Evolutionary conservation across 2,888 invertebrate genomes (phyloP), one percentile per base, ranked within the genome.

Genomic region (Poecilobothrus nobilitatus): DNA sequence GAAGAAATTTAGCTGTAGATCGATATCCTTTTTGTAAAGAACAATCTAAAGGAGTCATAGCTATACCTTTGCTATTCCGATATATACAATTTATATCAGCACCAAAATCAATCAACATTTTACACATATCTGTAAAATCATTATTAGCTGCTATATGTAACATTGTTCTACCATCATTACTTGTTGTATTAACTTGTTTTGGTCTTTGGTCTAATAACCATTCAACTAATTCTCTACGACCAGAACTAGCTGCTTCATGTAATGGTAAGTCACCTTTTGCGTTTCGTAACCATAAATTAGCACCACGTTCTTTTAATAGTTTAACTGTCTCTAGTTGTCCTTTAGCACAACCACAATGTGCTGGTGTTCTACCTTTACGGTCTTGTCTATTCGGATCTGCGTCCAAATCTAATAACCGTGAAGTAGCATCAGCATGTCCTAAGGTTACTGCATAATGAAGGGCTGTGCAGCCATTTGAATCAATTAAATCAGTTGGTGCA

Each of bases 371-470:
- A 15, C 96, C 96, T 78, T 95, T 91, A 67, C 92, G 86, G 79
- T 97, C 98, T 80, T 95, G 95, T 20, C 95, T 87, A 82, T 97
- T 95, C 0, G 95, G 89, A 79, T 97, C 91, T 0, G 97, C 94
- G 0, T 94, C 95, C 72, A 93, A 89, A 71, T 91, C 89, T n/a
- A 99, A 84, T 63, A 99, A 84, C 4, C 94, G 85, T 5, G 92
- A 89, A 0, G 96, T 95, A 21, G 96, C 94, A 78, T 97, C 95
- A 0, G 94, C 93, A 78, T 98, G 97, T 0, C 97, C 97, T 67
- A 97, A 84, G 0, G 97, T 97, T 2, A 96, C 95, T 5, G 98
- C 94, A 79, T 98, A 99, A 82, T 98, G 98, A 34, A 99, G 82
- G 0, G 98, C 93, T 0, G 97, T 95, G 79, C 97, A 97, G 1